phyloP scores from a whole-genome alignment of 2,797 vertebrate genomes.

The Naso thynnoides region DNA sequence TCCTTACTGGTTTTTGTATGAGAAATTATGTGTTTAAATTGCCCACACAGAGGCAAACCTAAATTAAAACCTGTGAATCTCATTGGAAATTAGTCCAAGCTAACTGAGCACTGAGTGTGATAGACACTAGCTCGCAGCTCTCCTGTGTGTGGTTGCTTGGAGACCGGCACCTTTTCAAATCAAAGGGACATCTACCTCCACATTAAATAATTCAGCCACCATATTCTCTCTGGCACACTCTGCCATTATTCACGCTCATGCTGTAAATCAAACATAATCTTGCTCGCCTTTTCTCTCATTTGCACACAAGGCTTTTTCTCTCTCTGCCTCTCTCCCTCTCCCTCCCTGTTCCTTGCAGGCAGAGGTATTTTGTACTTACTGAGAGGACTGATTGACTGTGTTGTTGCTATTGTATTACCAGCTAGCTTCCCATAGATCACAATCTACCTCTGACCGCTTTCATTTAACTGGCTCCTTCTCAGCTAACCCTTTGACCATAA shows the following conservation, averaged over 20 bases:
- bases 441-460: constrained; percentile 62
- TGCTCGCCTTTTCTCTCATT: constrained; percentile 15
- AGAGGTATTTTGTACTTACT: constrained; percentile 34
- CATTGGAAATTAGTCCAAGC: constrained; percentile 60
- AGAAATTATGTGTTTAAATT: constrained; percentile 21
- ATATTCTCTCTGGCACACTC: constrained; percentile 30
- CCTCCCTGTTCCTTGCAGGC: constrained; percentile 20
- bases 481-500: constrained; percentile 31
- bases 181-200: constrained; percentile 61
- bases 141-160: constrained; percentile 67
- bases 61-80: constrained; percentile 43
- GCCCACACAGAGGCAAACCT: constrained; percentile 13
- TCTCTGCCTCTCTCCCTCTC: constrained; percentile 5
- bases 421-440: constrained; percentile 36
- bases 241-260: constrained; percentile 34
- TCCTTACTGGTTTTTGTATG: constrained; percentile 19
- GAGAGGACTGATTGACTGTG: constrained; percentile 42
- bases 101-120: constrained; percentile 37
- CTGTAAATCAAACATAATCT: constrained; percentile 41
- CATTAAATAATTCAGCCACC: constrained; percentile 72
- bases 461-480: constrained; percentile 49
- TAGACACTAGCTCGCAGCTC: constrained; percentile 30
- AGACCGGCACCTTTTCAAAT: constrained; percentile 67
- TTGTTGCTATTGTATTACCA: constrained; percentile 36
- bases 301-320: constrained; percentile 9